Percentiles rank a stretch among this genome's conserved stretches.
phyloP scores from a whole-genome alignment of 2,888 invertebrate species.

The Synanthedon andrenaeformis region DNA sequence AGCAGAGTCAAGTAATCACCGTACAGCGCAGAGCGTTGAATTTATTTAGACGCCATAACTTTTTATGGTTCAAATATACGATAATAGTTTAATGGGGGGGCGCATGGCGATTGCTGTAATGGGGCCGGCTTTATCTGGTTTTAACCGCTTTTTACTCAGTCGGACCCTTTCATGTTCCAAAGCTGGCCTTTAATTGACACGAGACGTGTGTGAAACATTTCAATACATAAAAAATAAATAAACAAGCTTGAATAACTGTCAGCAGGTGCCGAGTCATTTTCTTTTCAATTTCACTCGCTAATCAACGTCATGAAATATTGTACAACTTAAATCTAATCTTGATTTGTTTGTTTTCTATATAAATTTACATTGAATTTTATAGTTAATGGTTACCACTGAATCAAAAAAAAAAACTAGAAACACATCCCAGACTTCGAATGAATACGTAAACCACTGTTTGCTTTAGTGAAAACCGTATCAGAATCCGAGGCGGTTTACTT shows the following conservation, averaged over 20 bases:
- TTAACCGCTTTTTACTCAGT: constrained; percentile 26
- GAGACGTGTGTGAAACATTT: constrained; percentile 10
- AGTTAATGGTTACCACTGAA: too few relatives aligned
- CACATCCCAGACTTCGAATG: too few relatives aligned
- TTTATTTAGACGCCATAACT: constrained; percentile 56
- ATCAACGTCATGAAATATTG: too few relatives aligned
- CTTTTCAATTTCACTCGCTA: too few relatives aligned
- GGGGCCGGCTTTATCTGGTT: constrained; percentile 30
- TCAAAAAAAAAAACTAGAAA: too few relatives aligned
- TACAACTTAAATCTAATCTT: too few relatives aligned
- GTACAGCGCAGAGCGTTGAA: constrained; percentile 35
- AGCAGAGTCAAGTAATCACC: constrained; percentile 1
- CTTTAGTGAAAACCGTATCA: too few relatives aligned
- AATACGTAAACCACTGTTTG: too few relatives aligned
- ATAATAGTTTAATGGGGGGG: constrained; percentile 41
- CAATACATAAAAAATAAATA: constrained; percentile 1
- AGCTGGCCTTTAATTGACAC: constrained; percentile 23
- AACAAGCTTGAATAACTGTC: not conserved
- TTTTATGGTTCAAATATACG: constrained; percentile 47
- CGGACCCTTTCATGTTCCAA: constrained; percentile 32
- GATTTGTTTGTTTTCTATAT: too few relatives aligned
- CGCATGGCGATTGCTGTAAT: constrained; percentile 19
- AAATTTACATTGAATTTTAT: too few relatives aligned
- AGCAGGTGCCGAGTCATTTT: not conserved
- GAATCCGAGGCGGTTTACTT: too few relatives aligned